Base-by-base conservation (phyloP, 2,888 invertebrate species). In the Chymomyza caudatula region DNA sequence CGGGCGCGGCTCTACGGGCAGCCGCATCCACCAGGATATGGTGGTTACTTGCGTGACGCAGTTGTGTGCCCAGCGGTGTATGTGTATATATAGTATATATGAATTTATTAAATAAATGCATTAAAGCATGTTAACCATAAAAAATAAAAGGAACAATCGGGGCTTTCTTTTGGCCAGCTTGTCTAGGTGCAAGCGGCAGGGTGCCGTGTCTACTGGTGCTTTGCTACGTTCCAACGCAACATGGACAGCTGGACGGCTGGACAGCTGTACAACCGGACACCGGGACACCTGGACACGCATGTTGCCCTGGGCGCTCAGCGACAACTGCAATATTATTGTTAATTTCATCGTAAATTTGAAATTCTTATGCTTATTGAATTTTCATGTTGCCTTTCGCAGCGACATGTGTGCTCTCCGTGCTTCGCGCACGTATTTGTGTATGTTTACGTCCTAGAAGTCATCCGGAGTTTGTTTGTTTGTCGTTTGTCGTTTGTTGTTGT, bases 351-450 rank as follows among this genome's bases (percentile, higher is more conserved):
- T 88, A 88, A 88, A 87, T 85, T 86, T 78, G 81, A 80, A 81
- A 85, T 86, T 86, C 87, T 88, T 88, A 88, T 88, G 88, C 86
- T 88, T 87, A 88, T 88, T 85, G 87, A 88, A 86, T 87, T 88
- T 87, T 78, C 87, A 85, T 88, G 87, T 87, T 85, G 69, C 57
- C 57, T 67, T 62, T 55, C 19, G 44, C 69, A 54, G 43, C 64
- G 65, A 77, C 78, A 72, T 63, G 57, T 47, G 22, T 13, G 17
- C 51, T 44, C 53, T 65, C 49, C 22, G 42, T 22, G n/a, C n/a
- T n/a, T n/a, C n/a, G n/a, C n/a, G n/a, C n/a, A n/a, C n/a, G 19
- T 19, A 15, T 1, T 15, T 0, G 5, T 47, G 11, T 15, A 15
- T 63, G 63, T 19, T 53, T 47, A 37, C 29, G 29, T 37, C 29